Conservation (phyloP, 2,797 vertebrate species). For the Acanthurus lineatus region DNA sequence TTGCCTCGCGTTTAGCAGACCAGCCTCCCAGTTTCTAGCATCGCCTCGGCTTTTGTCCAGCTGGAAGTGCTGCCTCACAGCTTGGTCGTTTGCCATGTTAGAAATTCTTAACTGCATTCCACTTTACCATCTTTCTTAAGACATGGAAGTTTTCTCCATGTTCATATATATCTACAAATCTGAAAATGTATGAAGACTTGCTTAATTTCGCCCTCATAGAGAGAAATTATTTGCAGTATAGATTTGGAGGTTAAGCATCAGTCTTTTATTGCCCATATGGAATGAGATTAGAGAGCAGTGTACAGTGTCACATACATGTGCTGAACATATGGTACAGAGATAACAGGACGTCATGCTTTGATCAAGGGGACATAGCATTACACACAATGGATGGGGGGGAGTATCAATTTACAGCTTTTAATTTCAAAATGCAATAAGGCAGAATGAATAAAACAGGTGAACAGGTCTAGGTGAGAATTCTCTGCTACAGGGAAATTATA, state of each 20-base stretch:
- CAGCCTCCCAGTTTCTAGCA: neutral
- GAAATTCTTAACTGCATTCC: neutral
- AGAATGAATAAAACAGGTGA: neutral
- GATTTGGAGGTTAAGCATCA: neutral
- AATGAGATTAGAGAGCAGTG: neutral
- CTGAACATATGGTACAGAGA: neutral
- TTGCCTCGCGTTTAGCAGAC: neutral
- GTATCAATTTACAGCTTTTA: neutral
- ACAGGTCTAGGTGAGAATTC: neutral
- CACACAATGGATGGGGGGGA: neutral
- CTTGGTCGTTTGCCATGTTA: neutral
- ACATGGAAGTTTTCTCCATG: neutral
- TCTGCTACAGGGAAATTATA: neutral
- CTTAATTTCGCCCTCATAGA: neutral
- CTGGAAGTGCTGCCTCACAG: neutral
- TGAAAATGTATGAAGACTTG: neutral
- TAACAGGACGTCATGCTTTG: neutral
- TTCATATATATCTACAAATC: conserved; percentile 19
- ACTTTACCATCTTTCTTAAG: neutral
- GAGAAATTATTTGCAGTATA: neutral
- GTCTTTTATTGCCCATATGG: neutral
- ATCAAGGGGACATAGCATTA: neutral
- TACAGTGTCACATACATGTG: neutral
- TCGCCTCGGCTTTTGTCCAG: conserved; percentile 1
- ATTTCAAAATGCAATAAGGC: neutral